Conservation (phyloP, 2,888 invertebrate genomes). For the Syritta pipiens region DNA sequence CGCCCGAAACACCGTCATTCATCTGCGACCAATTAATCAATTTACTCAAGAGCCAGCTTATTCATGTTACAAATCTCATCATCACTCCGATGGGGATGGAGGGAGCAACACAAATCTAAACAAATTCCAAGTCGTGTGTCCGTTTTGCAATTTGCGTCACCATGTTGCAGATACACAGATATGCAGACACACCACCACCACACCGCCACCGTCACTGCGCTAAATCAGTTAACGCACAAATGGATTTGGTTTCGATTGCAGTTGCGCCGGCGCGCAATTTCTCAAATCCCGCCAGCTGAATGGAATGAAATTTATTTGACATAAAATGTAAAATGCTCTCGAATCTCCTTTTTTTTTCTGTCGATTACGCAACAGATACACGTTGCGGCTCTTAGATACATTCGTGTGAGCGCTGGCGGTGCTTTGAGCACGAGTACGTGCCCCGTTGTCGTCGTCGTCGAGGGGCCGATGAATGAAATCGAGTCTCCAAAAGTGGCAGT, state of each 20-base stretch:
- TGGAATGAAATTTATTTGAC: conserved; percentile 42
- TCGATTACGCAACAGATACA: conserved; percentile 7
- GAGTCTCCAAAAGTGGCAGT: conserved; percentile 24
- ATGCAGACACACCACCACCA: not conserved
- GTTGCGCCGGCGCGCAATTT: conserved; percentile 31
- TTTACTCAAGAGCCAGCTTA: conserved; percentile 19
- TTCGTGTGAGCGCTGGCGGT: too few species aligned
- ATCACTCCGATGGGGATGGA: not conserved
- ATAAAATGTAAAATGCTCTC: conserved; percentile 38
- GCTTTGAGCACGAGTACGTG: too few species aligned
- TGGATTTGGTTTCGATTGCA: conserved; percentile 42
- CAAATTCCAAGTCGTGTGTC: conserved; percentile 17
- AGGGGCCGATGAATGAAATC: conserved; percentile 46
- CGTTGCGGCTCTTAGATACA: conserved; percentile 1
- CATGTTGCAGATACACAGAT: too few species aligned
- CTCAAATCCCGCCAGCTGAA: conserved; percentile 22
- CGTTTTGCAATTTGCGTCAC: conserved; percentile 36
- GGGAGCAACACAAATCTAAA: not conserved
- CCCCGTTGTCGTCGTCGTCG: too few species aligned
- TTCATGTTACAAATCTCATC: conserved; percentile 23
- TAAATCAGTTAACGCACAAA: conserved; percentile 31
- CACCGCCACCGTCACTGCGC: not conserved
- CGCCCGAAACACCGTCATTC: not conserved
- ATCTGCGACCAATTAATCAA: conserved; percentile 21
- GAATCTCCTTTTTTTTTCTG: conserved; percentile 27